Evolutionary conservation across 2,797 vertebrate genomes (phyloP).

Genomic region (Coreius guichenoti): DNA sequence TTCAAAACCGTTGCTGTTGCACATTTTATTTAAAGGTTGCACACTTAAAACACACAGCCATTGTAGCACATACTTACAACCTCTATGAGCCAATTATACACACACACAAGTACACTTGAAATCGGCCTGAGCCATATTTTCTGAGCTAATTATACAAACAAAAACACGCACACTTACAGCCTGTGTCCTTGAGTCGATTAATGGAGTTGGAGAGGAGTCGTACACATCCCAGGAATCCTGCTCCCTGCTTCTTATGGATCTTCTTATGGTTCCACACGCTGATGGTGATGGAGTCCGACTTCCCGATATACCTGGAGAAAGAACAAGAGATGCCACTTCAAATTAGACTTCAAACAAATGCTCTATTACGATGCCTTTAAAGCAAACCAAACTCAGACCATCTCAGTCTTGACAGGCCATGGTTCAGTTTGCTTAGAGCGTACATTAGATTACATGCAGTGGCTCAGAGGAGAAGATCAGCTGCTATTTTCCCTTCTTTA

Average conservation of each 20-base stretch:
- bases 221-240: conserved; percentile 96
- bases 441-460: not conserved
- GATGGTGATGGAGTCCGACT: conserved; percentile 97
- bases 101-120: not conserved
- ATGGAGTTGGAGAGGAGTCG: conserved; percentile 97
- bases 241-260: conserved; percentile 99
- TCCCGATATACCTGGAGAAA: conserved; percentile 87
- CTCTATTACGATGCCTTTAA: not conserved
- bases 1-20: not conserved
- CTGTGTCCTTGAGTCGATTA: conserved; percentile 98
- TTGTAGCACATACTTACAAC: conserved; percentile 8
- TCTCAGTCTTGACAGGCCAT: not conserved
- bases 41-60: not conserved
- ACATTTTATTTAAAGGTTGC: conserved; percentile 9
- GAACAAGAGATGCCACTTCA: conserved; percentile 6
- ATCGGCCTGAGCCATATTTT: not conserved
- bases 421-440: not conserved
- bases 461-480: not conserved
- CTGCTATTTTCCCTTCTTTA: not conserved
- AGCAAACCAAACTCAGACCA: not conserved
- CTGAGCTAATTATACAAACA: not conserved
- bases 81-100: not conserved
- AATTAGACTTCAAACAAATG: not conserved
- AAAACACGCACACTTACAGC: conserved; percentile 85
- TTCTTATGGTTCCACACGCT: conserved; percentile 99